A percentile compares a stretch with the other conserved stretches of the same genome.
phyloP scores from a whole-genome alignment of 2,113 vertebrate genomes.

The Taxidea taxus region DNA sequence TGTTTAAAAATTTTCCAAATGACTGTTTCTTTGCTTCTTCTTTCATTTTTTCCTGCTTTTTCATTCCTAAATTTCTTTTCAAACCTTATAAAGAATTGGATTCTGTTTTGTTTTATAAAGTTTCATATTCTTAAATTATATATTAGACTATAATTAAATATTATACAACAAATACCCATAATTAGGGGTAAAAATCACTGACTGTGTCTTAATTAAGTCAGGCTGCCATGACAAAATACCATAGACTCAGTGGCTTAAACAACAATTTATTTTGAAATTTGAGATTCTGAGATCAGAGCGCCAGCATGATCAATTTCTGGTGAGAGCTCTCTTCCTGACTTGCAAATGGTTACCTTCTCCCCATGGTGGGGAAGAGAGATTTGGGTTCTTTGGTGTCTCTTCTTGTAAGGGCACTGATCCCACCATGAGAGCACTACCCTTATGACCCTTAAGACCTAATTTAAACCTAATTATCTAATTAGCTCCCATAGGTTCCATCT shows the following conservation, averaged over 20 bases:
- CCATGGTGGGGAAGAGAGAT: not conserved
- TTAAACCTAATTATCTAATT: not conserved
- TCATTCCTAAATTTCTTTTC: not conserved
- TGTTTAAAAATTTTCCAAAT: not conserved
- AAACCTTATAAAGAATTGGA: not conserved
- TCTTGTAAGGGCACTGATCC: not conserved
- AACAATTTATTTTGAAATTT: not conserved
- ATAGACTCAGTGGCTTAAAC: not conserved
- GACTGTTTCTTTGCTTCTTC: not conserved
- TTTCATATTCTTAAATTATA: not conserved
- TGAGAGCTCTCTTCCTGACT: not conserved
- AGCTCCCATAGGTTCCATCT: not conserved
- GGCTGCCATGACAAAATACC: not conserved
- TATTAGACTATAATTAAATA: not conserved
- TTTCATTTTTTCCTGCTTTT: not conserved
- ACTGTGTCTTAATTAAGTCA: not conserved
- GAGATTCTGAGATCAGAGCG: not conserved
- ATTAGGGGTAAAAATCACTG: not conserved
- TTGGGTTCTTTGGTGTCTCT: not conserved
- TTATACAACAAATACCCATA: not conserved
- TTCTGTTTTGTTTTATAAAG: not conserved
- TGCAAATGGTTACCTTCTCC: not conserved
- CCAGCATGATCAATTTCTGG: too few relatives aligned
- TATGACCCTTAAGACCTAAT: not conserved
- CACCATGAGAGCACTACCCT: not conserved